Evolutionary conservation across 2,113 vertebrate species (phyloP).

Genomic region (Cyrtonyx montezumae): DNA sequence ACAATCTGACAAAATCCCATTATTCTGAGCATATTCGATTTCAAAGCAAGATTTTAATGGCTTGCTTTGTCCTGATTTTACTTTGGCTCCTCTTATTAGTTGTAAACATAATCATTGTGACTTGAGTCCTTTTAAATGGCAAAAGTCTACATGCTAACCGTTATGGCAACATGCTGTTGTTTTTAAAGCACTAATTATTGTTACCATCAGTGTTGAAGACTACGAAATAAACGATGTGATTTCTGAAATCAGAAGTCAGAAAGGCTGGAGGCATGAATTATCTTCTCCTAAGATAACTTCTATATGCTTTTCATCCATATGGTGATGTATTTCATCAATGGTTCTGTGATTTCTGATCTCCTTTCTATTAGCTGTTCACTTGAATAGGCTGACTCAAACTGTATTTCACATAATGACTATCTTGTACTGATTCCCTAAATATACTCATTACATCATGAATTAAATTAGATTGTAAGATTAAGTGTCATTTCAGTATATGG

Average conservation of each 20-base stretch:
- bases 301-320: slow-evolving; percentile 32
- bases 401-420: slow-evolving; percentile 50
- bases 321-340: background rate
- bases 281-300: slow-evolving; percentile 2
- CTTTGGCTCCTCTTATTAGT: background rate
- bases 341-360: slow-evolving; percentile 39
- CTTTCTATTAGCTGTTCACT: slow-evolving; percentile 54
- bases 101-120: background rate
- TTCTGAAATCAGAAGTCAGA: background rate
- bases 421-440: slow-evolving; percentile 25
- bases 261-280: background rate
- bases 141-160: background rate
- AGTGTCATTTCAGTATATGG: background rate
- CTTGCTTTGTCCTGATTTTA: background rate
- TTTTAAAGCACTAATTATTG: background rate
- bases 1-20: background rate
- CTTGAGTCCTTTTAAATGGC: background rate
- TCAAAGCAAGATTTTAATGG: background rate
- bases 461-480: slow-evolving; percentile 41
- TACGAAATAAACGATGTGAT: background rate
- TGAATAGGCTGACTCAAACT: slow-evolving; percentile 43
- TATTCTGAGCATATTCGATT: background rate
- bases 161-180: background rate
- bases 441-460: slow-evolving; percentile 47
- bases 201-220: background rate